These are phyloP conservation scores for Acropternis orthonyx DNA, from an alignment of 2,797 vertebrate species.

Conservation along the genomic window DNA sequence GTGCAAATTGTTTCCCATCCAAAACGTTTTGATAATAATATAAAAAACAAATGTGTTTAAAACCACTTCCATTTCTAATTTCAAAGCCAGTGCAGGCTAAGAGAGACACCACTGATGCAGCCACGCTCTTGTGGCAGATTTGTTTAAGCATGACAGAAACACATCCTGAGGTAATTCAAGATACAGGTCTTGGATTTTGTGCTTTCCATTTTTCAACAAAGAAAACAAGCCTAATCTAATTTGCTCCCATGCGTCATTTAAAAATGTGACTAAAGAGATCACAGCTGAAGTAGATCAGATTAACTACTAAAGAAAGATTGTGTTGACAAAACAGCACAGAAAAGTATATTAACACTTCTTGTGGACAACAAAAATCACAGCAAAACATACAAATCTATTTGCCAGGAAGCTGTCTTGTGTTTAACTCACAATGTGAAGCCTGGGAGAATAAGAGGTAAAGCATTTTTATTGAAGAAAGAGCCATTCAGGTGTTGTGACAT, in stretches of 20 bases:
- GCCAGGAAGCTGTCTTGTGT: not conserved
- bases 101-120: not conserved
- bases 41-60: not conserved
- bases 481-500: not conserved
- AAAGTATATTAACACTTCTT: not conserved
- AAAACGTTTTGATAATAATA: not conserved
- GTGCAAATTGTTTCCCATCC: not conserved
- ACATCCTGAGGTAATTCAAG: conserved; percentile 14
- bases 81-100: not conserved
- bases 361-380: not conserved
- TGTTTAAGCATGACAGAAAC: not conserved
- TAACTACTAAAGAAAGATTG: not conserved
- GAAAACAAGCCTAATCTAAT: not conserved
- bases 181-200: not conserved
- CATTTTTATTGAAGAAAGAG: not conserved
- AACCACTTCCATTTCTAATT: not conserved
- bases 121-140: not conserved
- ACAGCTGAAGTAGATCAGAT: not conserved
- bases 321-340: not conserved
- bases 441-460: not conserved
- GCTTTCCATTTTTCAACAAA: conserved; percentile 6
- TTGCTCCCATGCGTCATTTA: not conserved
- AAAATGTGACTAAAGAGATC: not conserved
- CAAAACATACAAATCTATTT: not conserved
- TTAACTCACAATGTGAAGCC: not conserved